Base-by-base conservation (phyloP, 2,797 vertebrate genomes). In the Triplophysa yarkandensis region DNA sequence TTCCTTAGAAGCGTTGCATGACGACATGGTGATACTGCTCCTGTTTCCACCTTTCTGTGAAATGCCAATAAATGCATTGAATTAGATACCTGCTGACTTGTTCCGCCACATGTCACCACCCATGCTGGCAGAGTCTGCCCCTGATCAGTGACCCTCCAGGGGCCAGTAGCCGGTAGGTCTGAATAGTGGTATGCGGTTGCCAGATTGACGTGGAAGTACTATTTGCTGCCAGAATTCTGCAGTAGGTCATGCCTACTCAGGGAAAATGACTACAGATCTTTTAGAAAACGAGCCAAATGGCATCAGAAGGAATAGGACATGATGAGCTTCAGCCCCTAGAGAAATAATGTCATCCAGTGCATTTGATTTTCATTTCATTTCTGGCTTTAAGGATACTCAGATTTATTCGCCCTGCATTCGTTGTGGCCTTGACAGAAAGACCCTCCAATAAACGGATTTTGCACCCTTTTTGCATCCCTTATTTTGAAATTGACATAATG, bases 231-330 rank as follows among this genome's bases (percentile, higher is more conserved):
- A 87, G 87, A 87, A 84, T 80, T 71, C 80, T 85, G 86, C 85
- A 87, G 85, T 86, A 80, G 4, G 43, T 84, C 87, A 84, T 81
- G 81, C 85, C 74, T 84, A 86, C 89, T 88, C 82, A 54, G 84
- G 57, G 70, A 83, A 88, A 88, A 87, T 71, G 34, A 83, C 77
- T 74, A 71, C 61, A 85, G 80, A 82, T 83, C 77, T 62, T 76
- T 87, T 68, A 58, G 69, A 83, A 81, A 52, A 71, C 81, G 84
- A 81, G 86, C 85, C 83, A 89, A 86, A 80, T 57, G 77, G 78
- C 83, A 85, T 89, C 86, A 85, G 83, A 77, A 76, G 86, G 82
- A 85, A 86, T 80, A 73, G 78, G 74, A 74, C 78, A 71, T 80
- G 41, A 69, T 83, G 78, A 83, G 84, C 52, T 21, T 44, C 83